phyloP scores from a whole-genome alignment of 2,113 vertebrate genomes.

The Zapus hudsonius region DNA sequence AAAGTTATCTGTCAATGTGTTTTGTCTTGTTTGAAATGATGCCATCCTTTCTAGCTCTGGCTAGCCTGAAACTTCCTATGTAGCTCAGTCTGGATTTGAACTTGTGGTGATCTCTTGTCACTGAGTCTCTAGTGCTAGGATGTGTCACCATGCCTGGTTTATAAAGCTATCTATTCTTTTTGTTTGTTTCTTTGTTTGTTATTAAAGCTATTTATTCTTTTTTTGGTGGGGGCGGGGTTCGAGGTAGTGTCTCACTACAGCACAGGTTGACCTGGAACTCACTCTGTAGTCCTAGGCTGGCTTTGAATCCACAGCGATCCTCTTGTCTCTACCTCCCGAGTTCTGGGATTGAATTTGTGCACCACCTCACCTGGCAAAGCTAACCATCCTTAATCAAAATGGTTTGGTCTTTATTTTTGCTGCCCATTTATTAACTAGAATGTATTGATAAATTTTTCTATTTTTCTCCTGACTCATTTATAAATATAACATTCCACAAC shows the following conservation, averaged over 20 bases:
- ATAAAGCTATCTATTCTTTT: too few relatives aligned
- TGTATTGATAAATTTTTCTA: constrained; percentile 28
- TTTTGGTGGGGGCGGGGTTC: too few relatives aligned
- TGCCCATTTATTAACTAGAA: constrained; percentile 48
- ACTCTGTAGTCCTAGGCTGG: too few relatives aligned
- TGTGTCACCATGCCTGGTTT: neutral
- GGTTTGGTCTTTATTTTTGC: constrained; percentile 40
- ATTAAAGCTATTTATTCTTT: too few relatives aligned
- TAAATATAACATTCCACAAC: constrained; percentile 43
- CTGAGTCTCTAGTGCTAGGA: neutral
- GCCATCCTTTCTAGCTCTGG: neutral
- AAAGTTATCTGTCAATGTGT: neutral
- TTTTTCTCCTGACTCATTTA: constrained; percentile 14
- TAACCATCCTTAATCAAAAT: neutral
- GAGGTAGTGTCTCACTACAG: too few relatives aligned
- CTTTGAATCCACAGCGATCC: too few relatives aligned
- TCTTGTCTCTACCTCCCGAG: too few relatives aligned
- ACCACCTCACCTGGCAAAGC: too few relatives aligned
- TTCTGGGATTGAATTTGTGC: too few relatives aligned
- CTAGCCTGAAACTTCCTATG: neutral
- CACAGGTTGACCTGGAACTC: too few relatives aligned
- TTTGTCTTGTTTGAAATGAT: neutral
- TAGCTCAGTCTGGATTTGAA: neutral
- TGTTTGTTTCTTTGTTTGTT: too few relatives aligned
- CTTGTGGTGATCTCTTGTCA: neutral